A percentile compares a stretch with the other conserved stretches of the same genome.
Conservation (phyloP, 2,888 invertebrate genomes). For the Brenthis hecate region DNA sequence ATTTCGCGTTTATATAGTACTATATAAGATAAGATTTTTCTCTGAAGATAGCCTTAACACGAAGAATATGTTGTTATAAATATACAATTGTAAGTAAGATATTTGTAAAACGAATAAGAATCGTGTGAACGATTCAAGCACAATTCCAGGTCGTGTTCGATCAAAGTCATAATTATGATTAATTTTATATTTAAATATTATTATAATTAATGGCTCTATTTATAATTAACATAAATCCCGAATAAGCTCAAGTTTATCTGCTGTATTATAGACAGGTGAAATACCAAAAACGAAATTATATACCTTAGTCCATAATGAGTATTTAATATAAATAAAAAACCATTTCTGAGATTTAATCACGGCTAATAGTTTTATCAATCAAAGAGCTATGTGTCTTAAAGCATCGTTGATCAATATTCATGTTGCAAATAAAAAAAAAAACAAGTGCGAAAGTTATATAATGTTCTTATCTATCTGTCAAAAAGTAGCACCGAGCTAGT, state of each 20-base stretch:
- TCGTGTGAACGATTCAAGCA: conserved; percentile 14
- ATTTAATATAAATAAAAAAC: too few species aligned
- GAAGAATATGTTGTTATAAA: not conserved
- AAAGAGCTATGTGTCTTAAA: too few species aligned
- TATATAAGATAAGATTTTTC: not conserved
- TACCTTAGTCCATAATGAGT: too few species aligned
- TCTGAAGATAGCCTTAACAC: not conserved
- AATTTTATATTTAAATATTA: too few species aligned
- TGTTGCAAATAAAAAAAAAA: not conserved
- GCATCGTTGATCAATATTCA: too few species aligned
- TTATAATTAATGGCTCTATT: not conserved
- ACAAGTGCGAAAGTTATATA: not conserved
- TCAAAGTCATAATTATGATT: not conserved
- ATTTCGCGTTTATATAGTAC: not conserved
- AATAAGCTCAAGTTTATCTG: too few species aligned
- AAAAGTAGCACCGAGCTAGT: conserved; percentile 10
- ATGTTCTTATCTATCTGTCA: not conserved
- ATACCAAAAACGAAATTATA: too few species aligned
- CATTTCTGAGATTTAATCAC: too few species aligned
- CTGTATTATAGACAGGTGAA: too few species aligned
- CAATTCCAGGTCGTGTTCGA: not conserved
- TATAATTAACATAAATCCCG: too few species aligned
- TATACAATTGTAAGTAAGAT: not conserved
- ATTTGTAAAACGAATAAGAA: conserved; percentile 6
- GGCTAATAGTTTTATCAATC: too few species aligned